These are phyloP conservation scores for Frieseomelitta varia DNA, from an alignment of 1,140 invertebrate species.

Conservation along the genomic window DNA sequence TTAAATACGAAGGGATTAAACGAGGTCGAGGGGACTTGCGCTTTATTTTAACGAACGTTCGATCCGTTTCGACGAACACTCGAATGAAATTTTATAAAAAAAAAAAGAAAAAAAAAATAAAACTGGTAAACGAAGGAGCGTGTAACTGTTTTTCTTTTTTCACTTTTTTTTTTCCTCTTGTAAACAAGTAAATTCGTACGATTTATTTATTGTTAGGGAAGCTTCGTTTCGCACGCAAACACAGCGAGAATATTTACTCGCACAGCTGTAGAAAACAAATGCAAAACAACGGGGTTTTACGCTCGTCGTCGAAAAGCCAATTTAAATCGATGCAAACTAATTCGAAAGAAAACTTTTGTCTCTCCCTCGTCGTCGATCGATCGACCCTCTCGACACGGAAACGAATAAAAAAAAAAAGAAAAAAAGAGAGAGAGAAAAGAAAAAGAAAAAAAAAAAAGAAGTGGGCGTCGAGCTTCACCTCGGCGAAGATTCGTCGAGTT, in stretches of 20 bases:
- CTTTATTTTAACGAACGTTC: not conserved
- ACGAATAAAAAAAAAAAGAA: not conserved
- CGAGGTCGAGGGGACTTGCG: not conserved
- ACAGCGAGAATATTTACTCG: not conserved
- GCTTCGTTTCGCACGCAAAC: not conserved
- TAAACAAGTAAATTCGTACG: not conserved
- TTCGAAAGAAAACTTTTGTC: constrained; percentile 26
- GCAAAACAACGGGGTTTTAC: not conserved
- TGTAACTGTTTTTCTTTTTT: too few species aligned
- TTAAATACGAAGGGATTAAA: not conserved
- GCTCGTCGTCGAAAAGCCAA: not conserved
- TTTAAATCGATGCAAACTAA: constrained; percentile 14
- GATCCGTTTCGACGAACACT: not conserved
- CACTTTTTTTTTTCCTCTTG: too few species aligned
- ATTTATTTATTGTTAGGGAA: not conserved
- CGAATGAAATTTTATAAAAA: not conserved
- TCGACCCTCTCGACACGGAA: not conserved
- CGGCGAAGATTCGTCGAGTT: not conserved
- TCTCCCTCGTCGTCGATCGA: not conserved
- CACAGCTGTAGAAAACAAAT: not conserved
- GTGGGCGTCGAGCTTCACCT: not conserved
- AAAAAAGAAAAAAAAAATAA: too few species aligned
- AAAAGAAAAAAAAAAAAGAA: not conserved
- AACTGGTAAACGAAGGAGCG: not conserved
- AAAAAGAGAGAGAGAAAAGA: not conserved